phyloP scores from a whole-genome alignment of 2,888 invertebrate species.

The Hemistola chrysoprasaria region DNA sequence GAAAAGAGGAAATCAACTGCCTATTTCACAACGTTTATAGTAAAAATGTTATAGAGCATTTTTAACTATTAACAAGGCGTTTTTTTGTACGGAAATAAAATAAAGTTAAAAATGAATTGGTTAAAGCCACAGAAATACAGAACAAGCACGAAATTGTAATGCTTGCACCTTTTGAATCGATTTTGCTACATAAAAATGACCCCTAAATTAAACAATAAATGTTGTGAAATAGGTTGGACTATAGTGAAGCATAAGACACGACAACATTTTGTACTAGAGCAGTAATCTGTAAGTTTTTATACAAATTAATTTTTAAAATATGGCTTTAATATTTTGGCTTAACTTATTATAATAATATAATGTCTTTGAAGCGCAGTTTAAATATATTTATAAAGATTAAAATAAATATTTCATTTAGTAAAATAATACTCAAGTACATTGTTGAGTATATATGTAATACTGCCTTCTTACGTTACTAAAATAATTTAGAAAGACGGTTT shows the following conservation, averaged over 20 bases:
- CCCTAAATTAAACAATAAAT: slow-evolving; percentile 1
- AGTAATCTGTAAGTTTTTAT: slow-evolving; percentile 33
- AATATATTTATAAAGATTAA: slow-evolving; percentile 9
- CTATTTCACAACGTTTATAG: slow-evolving; percentile 15
- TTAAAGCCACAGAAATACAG: too few relatives aligned
- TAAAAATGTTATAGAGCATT: too few relatives aligned
- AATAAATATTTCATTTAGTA: not conserved
- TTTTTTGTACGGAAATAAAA: too few relatives aligned
- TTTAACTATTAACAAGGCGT: too few relatives aligned
- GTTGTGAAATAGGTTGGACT: slow-evolving; percentile 20
- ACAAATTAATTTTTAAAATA: slow-evolving; percentile 19
- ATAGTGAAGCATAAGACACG: slow-evolving; percentile 54
- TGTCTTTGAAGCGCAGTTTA: slow-evolving; percentile 15
- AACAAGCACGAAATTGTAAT: too few relatives aligned
- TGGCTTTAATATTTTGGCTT: slow-evolving; percentile 12
- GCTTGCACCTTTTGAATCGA: too few relatives aligned
- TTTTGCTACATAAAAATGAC: too few relatives aligned
- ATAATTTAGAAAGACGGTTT: slow-evolving; percentile 25
- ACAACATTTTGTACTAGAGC: slow-evolving; percentile 67
- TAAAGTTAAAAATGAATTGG: too few relatives aligned
- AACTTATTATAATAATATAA: slow-evolving; percentile 3
- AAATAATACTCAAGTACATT: slow-evolving; percentile 1
- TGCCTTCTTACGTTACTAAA: slow-evolving; percentile 15
- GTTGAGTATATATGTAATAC: slow-evolving; percentile 15
- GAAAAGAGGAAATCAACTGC: slow-evolving; percentile 21